Evolutionary conservation across 2,888 invertebrate genomes (phyloP).

Genomic region (Machimus rusticus): DNA sequence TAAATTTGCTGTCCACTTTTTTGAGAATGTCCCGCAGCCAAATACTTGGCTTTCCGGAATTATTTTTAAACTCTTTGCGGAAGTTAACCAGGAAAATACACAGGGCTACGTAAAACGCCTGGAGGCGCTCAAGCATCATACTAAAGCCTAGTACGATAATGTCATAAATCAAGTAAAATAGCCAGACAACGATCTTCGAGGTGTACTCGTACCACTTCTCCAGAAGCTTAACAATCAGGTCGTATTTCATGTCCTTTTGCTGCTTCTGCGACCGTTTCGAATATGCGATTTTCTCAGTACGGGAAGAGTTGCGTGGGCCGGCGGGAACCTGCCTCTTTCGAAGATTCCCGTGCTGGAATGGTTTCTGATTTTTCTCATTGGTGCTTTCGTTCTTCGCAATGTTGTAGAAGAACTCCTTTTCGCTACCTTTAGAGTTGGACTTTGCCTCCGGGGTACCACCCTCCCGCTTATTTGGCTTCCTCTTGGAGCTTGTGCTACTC

Average conservation of each 20-base stretch:
- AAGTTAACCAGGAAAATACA: slow-evolving; percentile 55
- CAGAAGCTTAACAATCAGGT: slow-evolving; percentile 62
- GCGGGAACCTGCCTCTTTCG: neutral
- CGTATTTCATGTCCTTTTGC: slow-evolving; percentile 62
- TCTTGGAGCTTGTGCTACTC: slow-evolving; percentile 4
- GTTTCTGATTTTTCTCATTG: neutral
- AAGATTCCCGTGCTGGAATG: neutral
- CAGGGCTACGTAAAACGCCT: slow-evolving; percentile 53
- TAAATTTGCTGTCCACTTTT: slow-evolving; percentile 58
- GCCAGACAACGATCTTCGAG: slow-evolving; percentile 75
- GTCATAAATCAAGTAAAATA: slow-evolving; percentile 80
- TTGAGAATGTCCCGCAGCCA: slow-evolving; percentile 59
- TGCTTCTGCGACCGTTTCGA: neutral
- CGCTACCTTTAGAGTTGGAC: slow-evolving; percentile 44
- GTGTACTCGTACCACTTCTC: slow-evolving; percentile 69
- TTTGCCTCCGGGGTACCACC: slow-evolving; percentile 30
- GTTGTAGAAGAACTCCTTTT: slow-evolving; percentile 52
- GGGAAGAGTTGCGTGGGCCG: neutral
- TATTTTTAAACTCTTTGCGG: slow-evolving; percentile 59
- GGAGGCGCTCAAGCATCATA: slow-evolving; percentile 59
- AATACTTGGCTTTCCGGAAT: slow-evolving; percentile 59
- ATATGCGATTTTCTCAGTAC: neutral
- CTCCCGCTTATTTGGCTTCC: neutral
- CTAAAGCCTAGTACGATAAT: slow-evolving; percentile 76
- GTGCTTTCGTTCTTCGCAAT: slow-evolving; percentile 61